Evolutionary conservation across 1,140 invertebrate genomes (phyloP).

Genomic region (Drosophila jambulina): DNA sequence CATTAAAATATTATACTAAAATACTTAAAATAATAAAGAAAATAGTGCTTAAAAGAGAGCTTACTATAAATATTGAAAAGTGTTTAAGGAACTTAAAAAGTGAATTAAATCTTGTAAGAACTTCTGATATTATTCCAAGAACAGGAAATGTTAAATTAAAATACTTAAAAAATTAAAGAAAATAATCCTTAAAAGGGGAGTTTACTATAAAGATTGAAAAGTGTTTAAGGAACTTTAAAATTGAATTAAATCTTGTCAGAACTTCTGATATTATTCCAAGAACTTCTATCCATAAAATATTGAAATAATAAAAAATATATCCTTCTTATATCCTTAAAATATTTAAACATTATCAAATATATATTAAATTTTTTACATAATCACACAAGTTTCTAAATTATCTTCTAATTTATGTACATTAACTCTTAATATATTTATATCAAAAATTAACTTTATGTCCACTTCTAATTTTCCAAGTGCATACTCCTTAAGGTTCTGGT

Average conservation of each 20-base stretch:
- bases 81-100: not conserved
- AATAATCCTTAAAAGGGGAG: not conserved
- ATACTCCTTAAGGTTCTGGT: slow-evolving; percentile 5
- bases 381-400: no score
- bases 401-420: no score
- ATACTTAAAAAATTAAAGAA: no score
- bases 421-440: no score
- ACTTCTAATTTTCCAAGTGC: not conserved
- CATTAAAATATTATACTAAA: not conserved
- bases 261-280: not conserved
- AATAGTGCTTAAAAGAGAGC: not conserved
- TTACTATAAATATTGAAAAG: not conserved
- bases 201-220: not conserved
- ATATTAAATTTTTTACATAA: not conserved
- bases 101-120: not conserved
- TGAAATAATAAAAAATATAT: no score
- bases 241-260: not conserved
- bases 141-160: no score
- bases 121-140: not conserved
- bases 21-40: not conserved
- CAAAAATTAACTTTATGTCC: not conserved
- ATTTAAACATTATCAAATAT: not conserved
- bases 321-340: no score
- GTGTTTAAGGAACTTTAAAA: not conserved
- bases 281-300: no score